Conservation (phyloP, 2,888 invertebrate species). For the Drosophila meridiana region DNA sequence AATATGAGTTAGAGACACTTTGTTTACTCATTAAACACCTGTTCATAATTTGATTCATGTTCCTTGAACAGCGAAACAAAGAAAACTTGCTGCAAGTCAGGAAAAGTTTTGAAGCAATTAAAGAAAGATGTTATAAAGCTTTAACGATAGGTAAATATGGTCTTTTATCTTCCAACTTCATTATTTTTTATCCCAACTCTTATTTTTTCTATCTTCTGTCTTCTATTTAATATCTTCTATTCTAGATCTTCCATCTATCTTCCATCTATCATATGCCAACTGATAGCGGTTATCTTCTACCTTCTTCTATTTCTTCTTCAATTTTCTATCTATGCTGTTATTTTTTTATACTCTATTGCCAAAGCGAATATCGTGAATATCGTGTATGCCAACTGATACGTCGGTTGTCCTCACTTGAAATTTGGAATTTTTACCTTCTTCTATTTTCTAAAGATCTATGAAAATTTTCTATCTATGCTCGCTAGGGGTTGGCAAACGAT, state of each 20-base stretch:
- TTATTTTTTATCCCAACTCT: no score
- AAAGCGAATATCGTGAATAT: no score
- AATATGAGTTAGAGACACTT: slow-evolving; percentile 5
- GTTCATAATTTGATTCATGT: slow-evolving; percentile 1
- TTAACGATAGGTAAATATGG: background rate
- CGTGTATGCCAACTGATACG: no score
- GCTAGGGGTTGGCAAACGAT: no score
- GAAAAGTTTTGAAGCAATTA: background rate
- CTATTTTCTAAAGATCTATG: no score
- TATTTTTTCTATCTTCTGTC: background rate
- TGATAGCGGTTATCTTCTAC: background rate
- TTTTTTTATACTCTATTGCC: no score
- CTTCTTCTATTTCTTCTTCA: background rate
- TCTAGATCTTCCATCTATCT: background rate
- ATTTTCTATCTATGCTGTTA: no score
- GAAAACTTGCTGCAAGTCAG: background rate
- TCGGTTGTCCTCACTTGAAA: no score
- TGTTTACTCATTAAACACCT: slow-evolving; percentile 5
- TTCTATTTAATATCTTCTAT: background rate
- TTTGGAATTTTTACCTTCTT: no score
- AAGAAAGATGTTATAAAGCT: background rate
- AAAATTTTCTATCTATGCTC: no score
- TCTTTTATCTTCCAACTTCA: background rate
- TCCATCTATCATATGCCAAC: background rate
- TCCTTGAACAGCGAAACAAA: background rate